phyloP scores from a whole-genome alignment of 1,140 invertebrate species.

The Hyles euphorbiae region DNA sequence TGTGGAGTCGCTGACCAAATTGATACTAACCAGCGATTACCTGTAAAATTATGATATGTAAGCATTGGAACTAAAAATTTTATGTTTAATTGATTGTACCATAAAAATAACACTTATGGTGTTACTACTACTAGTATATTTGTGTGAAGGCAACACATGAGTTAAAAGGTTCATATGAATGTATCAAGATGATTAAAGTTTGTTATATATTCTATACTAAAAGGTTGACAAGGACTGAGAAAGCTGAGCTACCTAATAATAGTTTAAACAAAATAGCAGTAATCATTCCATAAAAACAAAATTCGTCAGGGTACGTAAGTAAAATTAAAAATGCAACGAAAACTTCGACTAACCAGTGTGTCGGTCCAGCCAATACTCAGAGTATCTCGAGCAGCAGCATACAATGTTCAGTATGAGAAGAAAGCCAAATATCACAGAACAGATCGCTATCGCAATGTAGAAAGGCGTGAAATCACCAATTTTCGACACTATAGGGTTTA shows the following conservation, averaged over 20 bases:
- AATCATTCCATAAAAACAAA: too few relatives aligned
- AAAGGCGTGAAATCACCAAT: conserved; percentile 82
- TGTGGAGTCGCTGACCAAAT: conserved; percentile 89
- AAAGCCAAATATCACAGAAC: conserved; percentile 80
- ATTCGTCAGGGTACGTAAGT: neutral
- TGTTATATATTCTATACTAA: too few relatives aligned
- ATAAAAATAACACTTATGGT: too few relatives aligned
- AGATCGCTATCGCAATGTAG: conserved; percentile 87
- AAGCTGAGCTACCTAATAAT: too few relatives aligned
- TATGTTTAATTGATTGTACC: too few relatives aligned
- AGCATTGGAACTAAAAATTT: neutral
- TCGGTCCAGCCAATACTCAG: conserved; percentile 87
- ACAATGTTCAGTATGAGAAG: conserved; percentile 85
- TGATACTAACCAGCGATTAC: conserved; percentile 88
- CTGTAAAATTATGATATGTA: conserved; percentile 63
- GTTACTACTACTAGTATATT: too few relatives aligned
- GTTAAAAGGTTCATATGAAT: too few relatives aligned
- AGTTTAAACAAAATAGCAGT: too few relatives aligned
- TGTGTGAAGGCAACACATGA: too few relatives aligned
- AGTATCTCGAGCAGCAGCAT: conserved; percentile 87
- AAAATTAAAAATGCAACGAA: neutral
- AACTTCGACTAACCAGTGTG: conserved; percentile 80
- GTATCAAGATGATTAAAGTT: too few relatives aligned
- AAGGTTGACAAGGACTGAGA: too few relatives aligned
- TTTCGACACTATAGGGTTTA: conserved; percentile 49